These are phyloP conservation scores for Chiloscyllium punctatum DNA, from an alignment of 2,797 vertebrate genomes.

Conservation along the genomic window DNA sequence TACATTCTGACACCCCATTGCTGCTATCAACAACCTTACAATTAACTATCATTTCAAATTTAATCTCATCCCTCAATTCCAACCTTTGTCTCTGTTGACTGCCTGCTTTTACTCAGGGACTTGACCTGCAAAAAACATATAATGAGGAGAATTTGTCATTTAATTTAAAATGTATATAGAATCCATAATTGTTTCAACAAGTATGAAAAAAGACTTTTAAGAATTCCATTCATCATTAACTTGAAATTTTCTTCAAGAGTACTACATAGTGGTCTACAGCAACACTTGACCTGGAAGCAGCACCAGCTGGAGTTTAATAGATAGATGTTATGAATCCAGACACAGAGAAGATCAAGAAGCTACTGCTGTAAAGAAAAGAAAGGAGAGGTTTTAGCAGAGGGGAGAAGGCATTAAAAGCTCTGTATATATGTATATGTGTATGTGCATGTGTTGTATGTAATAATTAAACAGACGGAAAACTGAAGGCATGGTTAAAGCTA, in stretches of 20 bases:
- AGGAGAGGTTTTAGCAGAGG: not conserved
- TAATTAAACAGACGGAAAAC: not conserved
- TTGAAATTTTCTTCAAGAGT: too few relatives aligned
- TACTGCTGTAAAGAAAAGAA: not conserved
- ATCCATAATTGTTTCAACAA: too few relatives aligned
- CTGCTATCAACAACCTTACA: not conserved
- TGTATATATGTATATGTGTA: not conserved
- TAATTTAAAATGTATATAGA: too few relatives aligned
- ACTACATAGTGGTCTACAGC: too few relatives aligned
- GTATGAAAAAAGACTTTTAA: too few relatives aligned
- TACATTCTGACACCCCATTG: not conserved
- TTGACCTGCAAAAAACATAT: too few relatives aligned
- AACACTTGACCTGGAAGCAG: not conserved
- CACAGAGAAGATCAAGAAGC: not conserved
- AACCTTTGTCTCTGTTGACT: not conserved
- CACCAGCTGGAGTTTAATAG: not conserved
- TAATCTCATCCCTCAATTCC: not conserved
- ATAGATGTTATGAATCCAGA: not conserved
- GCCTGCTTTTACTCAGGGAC: not conserved
- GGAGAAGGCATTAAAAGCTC: not conserved
- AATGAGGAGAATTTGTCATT: too few relatives aligned
- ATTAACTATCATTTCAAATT: not conserved
- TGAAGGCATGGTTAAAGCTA: not conserved
- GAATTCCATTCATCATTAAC: too few relatives aligned
- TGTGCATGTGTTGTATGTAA: too few relatives aligned